Conservation (phyloP, 2,797 vertebrate species). For the Platyrinchus mystaceus region DNA sequence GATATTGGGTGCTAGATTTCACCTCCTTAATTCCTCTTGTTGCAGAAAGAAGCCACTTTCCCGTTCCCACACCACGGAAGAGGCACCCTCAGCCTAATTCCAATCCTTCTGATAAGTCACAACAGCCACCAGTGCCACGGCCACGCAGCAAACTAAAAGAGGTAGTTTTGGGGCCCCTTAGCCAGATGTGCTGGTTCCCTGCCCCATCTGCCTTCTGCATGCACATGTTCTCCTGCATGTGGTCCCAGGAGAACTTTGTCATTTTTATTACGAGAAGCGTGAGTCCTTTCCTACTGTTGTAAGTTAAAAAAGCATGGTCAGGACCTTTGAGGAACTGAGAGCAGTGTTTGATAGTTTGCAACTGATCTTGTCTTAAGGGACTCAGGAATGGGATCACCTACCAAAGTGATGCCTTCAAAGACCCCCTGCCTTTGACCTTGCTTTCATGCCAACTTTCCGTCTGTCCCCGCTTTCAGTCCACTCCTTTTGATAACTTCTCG, state of each 20-base stretch:
- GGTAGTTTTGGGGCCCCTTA: conserved; percentile 29
- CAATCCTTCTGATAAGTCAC: background rate
- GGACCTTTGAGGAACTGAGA: background rate
- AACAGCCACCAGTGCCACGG: conserved; percentile 70
- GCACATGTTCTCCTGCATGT: background rate
- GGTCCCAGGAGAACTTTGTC: background rate
- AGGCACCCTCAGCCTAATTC: conserved; percentile 24
- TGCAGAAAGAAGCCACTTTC: conserved; percentile 23
- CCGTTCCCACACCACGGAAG: conserved; percentile 75
- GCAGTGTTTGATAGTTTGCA: background rate
- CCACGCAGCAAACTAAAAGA: conserved; percentile 77
- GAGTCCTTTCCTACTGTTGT: background rate
- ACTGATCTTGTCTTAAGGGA: background rate
- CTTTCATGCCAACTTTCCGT: background rate
- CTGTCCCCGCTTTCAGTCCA: conserved; percentile 61
- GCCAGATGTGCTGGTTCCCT: background rate
- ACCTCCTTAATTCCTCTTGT: background rate
- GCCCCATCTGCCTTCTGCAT: background rate
- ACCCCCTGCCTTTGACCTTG: background rate
- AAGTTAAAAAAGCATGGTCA: background rate
- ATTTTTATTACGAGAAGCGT: background rate
- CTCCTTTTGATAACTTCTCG: conserved; percentile 77
- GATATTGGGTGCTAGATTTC: background rate
- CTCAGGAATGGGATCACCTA: background rate
- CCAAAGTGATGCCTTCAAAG: background rate